phyloP scores from a whole-genome alignment of 2,888 invertebrate genomes.

The Chrysina gloriosa region DNA sequence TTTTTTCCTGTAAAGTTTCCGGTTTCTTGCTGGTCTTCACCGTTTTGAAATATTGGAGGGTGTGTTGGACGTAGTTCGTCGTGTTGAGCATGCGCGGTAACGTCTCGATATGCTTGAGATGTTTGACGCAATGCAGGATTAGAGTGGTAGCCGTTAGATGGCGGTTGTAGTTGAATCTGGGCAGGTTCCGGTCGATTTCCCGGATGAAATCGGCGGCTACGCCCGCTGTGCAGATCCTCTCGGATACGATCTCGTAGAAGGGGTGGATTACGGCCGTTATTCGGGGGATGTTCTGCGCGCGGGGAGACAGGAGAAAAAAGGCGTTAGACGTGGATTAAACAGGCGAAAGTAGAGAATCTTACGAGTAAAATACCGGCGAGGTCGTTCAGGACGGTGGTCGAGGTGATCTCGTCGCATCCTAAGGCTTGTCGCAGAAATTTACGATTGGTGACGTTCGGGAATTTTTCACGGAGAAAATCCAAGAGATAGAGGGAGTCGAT shows the following conservation, averaged over 20 bases:
- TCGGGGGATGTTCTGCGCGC: constrained; percentile 72
- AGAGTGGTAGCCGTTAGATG: constrained; percentile 73
- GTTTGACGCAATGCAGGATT: constrained; percentile 68
- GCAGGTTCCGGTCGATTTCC: constrained; percentile 65
- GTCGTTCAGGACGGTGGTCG: constrained; percentile 69
- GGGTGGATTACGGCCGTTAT: constrained; percentile 73
- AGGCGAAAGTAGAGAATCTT: constrained; percentile 54
- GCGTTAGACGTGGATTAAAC: constrained; percentile 41
- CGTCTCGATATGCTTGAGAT: constrained; percentile 64
- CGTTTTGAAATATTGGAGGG: constrained; percentile 73
- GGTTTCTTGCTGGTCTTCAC: constrained; percentile 71
- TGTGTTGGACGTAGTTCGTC: constrained; percentile 73
- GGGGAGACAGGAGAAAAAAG: too few species aligned
- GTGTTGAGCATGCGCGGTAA: constrained; percentile 72
- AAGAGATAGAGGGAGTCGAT: constrained; percentile 75
- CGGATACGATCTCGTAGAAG: constrained; percentile 72
- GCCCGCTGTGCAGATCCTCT: constrained; percentile 68
- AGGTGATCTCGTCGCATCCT: constrained; percentile 69
- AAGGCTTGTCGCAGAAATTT: constrained; percentile 70
- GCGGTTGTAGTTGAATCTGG: constrained; percentile 70
- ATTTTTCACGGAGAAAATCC: constrained; percentile 64
- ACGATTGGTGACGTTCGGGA: constrained; percentile 67
- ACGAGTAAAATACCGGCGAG: constrained; percentile 74
- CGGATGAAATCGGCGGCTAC: constrained; percentile 70
- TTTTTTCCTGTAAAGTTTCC: constrained; percentile 69